Base-by-base conservation (phyloP, 2,888 invertebrate genomes). In the Drosophila mercatorum region DNA sequence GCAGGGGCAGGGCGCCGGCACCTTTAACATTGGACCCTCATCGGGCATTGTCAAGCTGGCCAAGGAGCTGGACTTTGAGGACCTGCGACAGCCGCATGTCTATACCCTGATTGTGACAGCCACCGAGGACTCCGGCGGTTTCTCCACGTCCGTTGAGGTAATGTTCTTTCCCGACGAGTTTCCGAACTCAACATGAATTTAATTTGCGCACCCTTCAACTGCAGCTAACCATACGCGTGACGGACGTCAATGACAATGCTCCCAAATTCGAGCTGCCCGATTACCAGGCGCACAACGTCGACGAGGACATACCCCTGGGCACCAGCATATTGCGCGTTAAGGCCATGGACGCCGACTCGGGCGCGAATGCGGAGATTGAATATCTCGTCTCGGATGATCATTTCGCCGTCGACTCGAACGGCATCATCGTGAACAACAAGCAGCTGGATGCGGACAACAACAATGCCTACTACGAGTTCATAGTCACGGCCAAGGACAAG, bases 181-280 rank as follows among this genome's bases (percentile, higher is more conserved):
- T 8, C n/a, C 6, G 10, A n/a, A 2, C 28, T 5, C 36, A 4
- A 26, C 5, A 38, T n/a, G 28, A 40, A 40, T 40, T 26, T 28
- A 53, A 66, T 47, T 53, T 40, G 11, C 8, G 38, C 43, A 61
- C 26, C 11, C 10, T 34, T 44, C 14, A 17, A 38, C 55, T 12
- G 10, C 94, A 98, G 97, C 93, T 98, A 53, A 98, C 97, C 4
- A 98, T 98, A 77, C 95, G 97, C 76, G 98, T 99, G 51, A 97
- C 97, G 7, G 99, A 99, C 93, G 97, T 98, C 49, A 99, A 99
- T 92, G 99, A 99, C 93, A 99, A 99, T 93, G 97, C 98, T 10
- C 99, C 99, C 0, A 97, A 98, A 93, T 98, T 98, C 91, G 98
- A 98, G 93, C 93, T 99, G 77, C 98, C 98, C 0, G 97, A 99